phyloP scores from a whole-genome alignment of 35 echinoderm and acorn worm genomes.

The Apostichopus californicus region DNA sequence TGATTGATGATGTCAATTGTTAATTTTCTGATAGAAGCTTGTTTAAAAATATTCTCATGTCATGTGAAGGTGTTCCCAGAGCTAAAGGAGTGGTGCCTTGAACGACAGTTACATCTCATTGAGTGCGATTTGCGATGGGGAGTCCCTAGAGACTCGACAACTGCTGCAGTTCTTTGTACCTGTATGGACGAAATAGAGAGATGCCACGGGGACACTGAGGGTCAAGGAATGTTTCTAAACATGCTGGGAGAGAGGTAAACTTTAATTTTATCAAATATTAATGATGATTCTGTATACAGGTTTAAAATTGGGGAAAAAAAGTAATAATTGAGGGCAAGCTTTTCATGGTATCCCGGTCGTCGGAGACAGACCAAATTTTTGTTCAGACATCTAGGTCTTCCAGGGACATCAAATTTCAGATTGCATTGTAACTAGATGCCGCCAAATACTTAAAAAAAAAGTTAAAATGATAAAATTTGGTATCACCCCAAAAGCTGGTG shows the following conservation, averaged over 20 bases:
- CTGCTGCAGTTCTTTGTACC: slow-evolving; percentile 65
- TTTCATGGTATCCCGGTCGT: too few relatives aligned
- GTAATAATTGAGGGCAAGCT: too few relatives aligned
- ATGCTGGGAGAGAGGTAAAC: slow-evolving; percentile 87
- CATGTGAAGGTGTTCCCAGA: slow-evolving; percentile 92
- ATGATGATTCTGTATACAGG: too few relatives aligned
- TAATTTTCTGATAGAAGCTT: too few relatives aligned
- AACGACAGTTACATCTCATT: slow-evolving; percentile 74
- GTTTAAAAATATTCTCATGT: not conserved
- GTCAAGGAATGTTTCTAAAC: slow-evolving; percentile 86
- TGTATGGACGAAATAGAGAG: slow-evolving; percentile 93
- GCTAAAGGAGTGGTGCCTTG: slow-evolving; percentile 78
- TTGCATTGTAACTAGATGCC: not conserved
- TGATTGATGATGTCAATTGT: too few relatives aligned
- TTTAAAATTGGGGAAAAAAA: too few relatives aligned
- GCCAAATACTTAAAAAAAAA: too few relatives aligned
- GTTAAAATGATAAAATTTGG: too few relatives aligned
- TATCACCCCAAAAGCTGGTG: too few relatives aligned
- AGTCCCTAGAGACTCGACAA: slow-evolving; percentile 84
- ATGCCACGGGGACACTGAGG: slow-evolving; percentile 89
- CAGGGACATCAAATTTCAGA: too few relatives aligned
- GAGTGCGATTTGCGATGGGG: slow-evolving; percentile 95
- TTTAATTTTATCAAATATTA: not conserved
- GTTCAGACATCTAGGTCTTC: too few relatives aligned
- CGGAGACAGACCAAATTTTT: too few relatives aligned